Evolutionary conservation across 1,140 invertebrate species (phyloP).

Genomic region (Drosophila murphyi): DNA sequence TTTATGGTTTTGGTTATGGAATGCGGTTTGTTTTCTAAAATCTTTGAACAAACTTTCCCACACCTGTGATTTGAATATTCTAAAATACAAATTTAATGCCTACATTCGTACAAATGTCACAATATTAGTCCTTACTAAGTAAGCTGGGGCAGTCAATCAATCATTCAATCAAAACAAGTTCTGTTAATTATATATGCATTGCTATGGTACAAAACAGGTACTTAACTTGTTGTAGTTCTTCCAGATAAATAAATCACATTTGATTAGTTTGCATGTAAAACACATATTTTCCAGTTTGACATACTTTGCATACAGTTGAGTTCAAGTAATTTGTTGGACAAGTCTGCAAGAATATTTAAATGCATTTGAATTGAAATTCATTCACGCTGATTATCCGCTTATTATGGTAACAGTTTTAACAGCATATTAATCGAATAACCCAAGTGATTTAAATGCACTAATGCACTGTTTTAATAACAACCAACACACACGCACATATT

Average conservation of each 20-base stretch:
- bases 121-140: no score
- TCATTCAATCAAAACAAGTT: no score
- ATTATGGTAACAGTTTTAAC: not conserved
- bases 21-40: not conserved
- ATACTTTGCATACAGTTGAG: not conserved
- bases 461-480: not conserved
- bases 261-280: not conserved
- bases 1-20: not conserved
- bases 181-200: no score
- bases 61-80: no score
- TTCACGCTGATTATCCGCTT: not conserved
- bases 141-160: no score
- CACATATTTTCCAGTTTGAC: not conserved
- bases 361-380: not conserved
- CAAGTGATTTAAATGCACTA: slow-evolving; percentile 35
- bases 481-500: slow-evolving; percentile 9
- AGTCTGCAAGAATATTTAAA: not conserved
- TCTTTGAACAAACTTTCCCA: no score
- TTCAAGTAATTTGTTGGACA: not conserved
- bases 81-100: no score
- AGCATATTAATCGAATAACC: slow-evolving; percentile 19
- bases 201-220: not conserved
- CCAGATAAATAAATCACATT: not conserved
- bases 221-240: not conserved
- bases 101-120: no score